Base-by-base conservation (phyloP, 1,140 invertebrate species). In the Dreissena polymorpha region DNA sequence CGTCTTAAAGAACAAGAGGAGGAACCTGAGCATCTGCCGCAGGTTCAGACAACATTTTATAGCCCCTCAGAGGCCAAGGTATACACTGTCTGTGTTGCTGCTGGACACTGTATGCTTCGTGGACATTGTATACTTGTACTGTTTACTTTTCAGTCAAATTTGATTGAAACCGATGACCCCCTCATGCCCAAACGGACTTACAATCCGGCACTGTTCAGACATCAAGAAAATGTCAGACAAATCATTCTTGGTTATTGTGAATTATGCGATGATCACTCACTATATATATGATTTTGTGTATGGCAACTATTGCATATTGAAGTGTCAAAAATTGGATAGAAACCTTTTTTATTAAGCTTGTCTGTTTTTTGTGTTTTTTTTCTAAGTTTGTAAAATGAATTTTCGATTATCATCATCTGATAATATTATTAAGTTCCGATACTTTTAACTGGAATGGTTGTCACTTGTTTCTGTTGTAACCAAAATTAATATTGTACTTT, bases 161-260 rank as follows among this genome's bases (percentile, higher is more conserved):
- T 70, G 64, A 57, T 21, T 57, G 76, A 78, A 29, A 39, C 16
- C 55, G 76, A 69, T 69, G 76, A 78, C 23, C 76, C 65, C 18
- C 21, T 69, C 39, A 5, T 65, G 39, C 76, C 76, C 2, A 49
- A 65, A 49, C 76, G 65, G n/a, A 29, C 23, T 23, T 27, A 23
- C 23, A 21, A 78, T 49, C 76, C 76, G 16, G 65, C 23, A 27
- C n/a, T 78, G 27, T 68, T 78, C 21, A 18, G 50, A 21, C 76
- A 78, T 69, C 76, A 78, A 27, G 76, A 78, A 2, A 78, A 78
- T 70, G 76, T 78, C 39, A 78, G 76, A 70, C 6, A 7, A 14
- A 49, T 64, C 13, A 39, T 64, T 49, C 67, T 18, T 49, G 63
- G 27, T 75, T 75, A 63, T 75, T 39, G 39, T 39, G 39, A 39